Evolutionary conservation across 2,797 vertebrate genomes (phyloP), one percentile per base, ranked within the genome.

Genomic region (Chanos chanos): DNA sequence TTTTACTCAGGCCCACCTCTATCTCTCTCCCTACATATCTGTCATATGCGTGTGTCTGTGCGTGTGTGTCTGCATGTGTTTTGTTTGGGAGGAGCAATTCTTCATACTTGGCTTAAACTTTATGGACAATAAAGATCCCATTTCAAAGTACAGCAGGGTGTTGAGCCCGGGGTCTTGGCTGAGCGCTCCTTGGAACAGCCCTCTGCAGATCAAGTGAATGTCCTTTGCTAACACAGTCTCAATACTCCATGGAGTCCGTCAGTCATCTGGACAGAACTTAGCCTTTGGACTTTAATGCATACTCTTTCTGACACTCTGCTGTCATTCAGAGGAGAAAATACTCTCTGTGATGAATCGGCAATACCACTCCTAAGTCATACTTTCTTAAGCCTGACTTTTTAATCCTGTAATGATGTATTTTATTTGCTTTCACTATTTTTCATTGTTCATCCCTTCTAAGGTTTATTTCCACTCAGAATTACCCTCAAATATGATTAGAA

Each of bases 141-240:
- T 91, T 91, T 91, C 89, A 91, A 91, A 91, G 89, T 91, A 81
- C 88, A 80, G 89, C 87, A 86, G 87, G 88, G 88, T 90, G 88
- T 91, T 89, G 86, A 83, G 86, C 87, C 86, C 82, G 83, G 87
- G 88, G 87, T 88, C 85, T 83, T 90, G 88, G 87, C 89, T 86
- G 77, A 78, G 72, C 81, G 80, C 63, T 73, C 66, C 68, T 75
- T 77, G 68, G 72, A 77, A 79, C 70, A 71, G 68, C 61, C 72
- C 66, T 72, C 61, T 56, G 58, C 60, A 67, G 63, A 72, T 54
- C 57, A 56, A 52, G 19, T 52, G 53, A 62, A 51, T 54, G 67
- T 64, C 56, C 59, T 52, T 59, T 52, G 50, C 41, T 40, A 41
- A 64, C 66, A 56, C 53, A 43, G 53, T 13, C 39, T 24, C 55